These are phyloP conservation scores for Tubiluchus corallicola DNA, from an alignment of 2,888 invertebrate genomes.

Conservation along the genomic window DNA sequence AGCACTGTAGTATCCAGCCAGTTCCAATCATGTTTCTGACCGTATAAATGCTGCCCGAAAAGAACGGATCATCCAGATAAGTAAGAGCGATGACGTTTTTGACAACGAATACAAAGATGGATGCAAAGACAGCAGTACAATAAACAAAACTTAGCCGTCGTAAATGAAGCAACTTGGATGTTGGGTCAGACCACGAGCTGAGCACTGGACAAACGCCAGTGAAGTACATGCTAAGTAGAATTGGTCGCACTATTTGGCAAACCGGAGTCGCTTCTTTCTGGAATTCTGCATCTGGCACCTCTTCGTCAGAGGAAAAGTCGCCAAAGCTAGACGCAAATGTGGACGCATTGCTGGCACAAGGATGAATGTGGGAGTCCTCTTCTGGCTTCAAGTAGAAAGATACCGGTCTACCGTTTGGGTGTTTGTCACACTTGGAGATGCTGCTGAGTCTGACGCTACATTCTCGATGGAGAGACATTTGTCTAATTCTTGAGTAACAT, in stretches of 20 bases:
- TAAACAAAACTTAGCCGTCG: neutral
- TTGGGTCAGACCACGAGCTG: neutral
- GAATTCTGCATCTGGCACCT: too few species aligned
- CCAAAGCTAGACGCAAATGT: neutral
- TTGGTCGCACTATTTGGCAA: neutral
- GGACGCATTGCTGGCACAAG: neutral
- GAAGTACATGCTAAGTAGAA: neutral
- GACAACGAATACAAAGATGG: neutral
- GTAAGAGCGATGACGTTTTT: slow-evolving; percentile 1
- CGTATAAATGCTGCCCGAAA: neutral
- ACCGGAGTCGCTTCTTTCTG: neutral
- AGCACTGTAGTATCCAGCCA: neutral
- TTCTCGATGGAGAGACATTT: too few species aligned
- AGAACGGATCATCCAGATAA: neutral
- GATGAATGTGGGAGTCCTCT: too few species aligned
- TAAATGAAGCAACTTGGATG: too few species aligned
- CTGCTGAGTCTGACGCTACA: too few species aligned
- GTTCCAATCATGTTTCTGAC: neutral
- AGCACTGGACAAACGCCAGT: neutral
- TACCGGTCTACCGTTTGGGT: neutral
- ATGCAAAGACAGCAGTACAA: neutral
- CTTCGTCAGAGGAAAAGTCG: neutral
- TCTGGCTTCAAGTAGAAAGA: neutral
- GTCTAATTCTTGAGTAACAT: too few species aligned
- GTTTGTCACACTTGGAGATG: too few species aligned